These are phyloP conservation scores for Glyptemys insculpta DNA, from an alignment of 2,797 vertebrate species.

Conservation along the genomic window DNA sequence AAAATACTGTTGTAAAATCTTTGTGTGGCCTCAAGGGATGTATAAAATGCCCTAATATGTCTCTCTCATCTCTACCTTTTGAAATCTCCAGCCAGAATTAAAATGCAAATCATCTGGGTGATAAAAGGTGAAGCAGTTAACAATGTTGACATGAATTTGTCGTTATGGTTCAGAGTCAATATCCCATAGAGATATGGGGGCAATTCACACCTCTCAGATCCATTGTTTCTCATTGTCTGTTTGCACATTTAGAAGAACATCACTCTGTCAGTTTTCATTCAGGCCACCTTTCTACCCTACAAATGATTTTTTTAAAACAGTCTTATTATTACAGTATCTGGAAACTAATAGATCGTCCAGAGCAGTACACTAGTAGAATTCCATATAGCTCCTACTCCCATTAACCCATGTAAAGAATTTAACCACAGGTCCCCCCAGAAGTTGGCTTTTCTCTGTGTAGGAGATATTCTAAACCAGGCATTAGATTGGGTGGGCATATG, in stretches of 20 bases:
- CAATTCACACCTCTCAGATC: neutral
- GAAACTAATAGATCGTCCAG: neutral
- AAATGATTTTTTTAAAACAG: neutral
- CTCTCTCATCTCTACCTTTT: neutral
- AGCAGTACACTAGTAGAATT: neutral
- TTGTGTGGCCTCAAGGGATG: neutral
- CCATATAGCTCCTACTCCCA: too few species aligned
- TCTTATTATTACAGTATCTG: neutral
- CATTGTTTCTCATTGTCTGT: neutral
- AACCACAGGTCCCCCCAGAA: neutral
- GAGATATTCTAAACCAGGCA: neutral
- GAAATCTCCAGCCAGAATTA: neutral
- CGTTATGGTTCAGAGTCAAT: neutral
- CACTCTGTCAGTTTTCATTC: neutral
- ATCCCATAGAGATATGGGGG: neutral
- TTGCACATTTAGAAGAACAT: neutral
- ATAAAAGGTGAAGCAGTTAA: neutral
- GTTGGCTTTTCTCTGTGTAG: neutral
- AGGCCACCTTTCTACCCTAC: neutral
- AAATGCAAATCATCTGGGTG: neutral
- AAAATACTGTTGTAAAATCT: neutral
- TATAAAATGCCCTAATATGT: fast-evolving
- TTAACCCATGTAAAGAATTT: neutral
- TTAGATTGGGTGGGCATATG: neutral
- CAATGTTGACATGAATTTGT: neutral